Conservation (phyloP, 1,140 invertebrate genomes). For the Pseudomyrmex sp. region DNA sequence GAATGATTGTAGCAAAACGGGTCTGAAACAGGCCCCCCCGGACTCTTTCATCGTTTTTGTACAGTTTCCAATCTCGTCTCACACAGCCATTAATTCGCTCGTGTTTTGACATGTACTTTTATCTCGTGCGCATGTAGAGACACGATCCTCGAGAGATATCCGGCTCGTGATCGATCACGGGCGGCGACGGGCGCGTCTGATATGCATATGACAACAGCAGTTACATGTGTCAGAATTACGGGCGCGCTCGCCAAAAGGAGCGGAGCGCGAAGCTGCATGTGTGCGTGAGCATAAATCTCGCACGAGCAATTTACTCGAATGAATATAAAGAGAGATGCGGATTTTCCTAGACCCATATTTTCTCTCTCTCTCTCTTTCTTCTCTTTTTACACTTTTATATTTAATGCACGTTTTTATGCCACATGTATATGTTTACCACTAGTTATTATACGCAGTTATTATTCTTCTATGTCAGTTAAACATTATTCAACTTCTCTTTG, state of each 20-base stretch:
- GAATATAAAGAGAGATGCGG: conserved; percentile 7
- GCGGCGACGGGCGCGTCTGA: conserved; percentile 40
- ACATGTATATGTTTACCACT: not conserved
- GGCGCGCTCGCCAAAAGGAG: conserved; percentile 20
- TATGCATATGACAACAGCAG: conserved; percentile 51
- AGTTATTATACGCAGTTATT: not conserved
- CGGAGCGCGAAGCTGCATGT: not conserved
- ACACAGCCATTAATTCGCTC: conserved; percentile 37
- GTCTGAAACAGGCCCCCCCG: not conserved
- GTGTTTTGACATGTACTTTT: conserved; percentile 43
- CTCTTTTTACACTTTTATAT: not conserved
- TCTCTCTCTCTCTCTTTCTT: not conserved
- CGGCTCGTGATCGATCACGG: conserved; percentile 33
- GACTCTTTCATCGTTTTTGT: not conserved
- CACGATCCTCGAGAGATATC: conserved; percentile 25
- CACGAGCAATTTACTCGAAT: conserved; percentile 13
- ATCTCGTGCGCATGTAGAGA: conserved; percentile 22
- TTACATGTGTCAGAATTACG: conserved; percentile 50
- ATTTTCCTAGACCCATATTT: not conserved
- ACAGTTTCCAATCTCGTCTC: not conserved
- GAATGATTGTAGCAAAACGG: conserved; percentile 13
- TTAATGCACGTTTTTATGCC: too few relatives aligned
- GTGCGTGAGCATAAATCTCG: conserved; percentile 15
- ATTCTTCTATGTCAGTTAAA: not conserved
- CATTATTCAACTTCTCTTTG: not conserved